These are phyloP conservation scores for Drosophila ficusphila DNA, from an alignment of 1,140 invertebrate genomes.

Conservation along the genomic window DNA sequence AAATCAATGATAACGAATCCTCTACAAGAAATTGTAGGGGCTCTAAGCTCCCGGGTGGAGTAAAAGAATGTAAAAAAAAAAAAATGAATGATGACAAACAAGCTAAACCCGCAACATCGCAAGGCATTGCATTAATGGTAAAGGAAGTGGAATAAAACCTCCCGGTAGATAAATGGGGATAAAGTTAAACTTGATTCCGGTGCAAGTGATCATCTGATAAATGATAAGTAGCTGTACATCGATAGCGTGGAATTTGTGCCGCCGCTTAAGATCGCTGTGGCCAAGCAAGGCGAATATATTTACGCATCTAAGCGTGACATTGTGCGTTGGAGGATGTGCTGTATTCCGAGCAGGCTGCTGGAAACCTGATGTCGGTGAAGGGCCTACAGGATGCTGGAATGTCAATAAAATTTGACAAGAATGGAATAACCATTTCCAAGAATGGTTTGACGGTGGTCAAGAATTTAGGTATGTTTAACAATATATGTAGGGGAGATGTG, in stretches of 20 bases:
- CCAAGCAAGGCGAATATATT: constrained; percentile 31
- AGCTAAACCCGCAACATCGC: constrained; percentile 11
- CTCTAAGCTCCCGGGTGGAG: too few species aligned
- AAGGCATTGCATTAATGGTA: constrained; percentile 21
- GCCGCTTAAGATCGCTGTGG: constrained; percentile 34
- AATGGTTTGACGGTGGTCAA: constrained; percentile 6
- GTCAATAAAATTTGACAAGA: constrained; percentile 8
- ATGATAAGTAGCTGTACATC: constrained; percentile 24
- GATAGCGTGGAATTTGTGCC: constrained; percentile 12
- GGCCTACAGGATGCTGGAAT: constrained; percentile 22
- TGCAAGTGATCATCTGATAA: constrained; percentile 36
- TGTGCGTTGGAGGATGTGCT: constrained; percentile 16
- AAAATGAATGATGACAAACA: neutral
- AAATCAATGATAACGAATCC: too few species aligned
- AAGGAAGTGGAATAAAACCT: neutral
- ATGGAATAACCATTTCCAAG: neutral
- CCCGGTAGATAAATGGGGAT: neutral
- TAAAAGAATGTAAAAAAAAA: too few species aligned
- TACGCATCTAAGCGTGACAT: constrained; percentile 26
- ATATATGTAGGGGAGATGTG: too few species aligned
- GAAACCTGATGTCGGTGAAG: constrained; percentile 28
- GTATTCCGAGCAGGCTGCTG: constrained; percentile 14
- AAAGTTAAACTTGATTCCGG: constrained; percentile 35
- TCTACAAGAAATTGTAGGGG: too few species aligned
- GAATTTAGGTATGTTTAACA: constrained; percentile 6